Evolutionary conservation across 2,113 vertebrate genomes (phyloP).

Genomic region (Cisticola juncidis): DNA sequence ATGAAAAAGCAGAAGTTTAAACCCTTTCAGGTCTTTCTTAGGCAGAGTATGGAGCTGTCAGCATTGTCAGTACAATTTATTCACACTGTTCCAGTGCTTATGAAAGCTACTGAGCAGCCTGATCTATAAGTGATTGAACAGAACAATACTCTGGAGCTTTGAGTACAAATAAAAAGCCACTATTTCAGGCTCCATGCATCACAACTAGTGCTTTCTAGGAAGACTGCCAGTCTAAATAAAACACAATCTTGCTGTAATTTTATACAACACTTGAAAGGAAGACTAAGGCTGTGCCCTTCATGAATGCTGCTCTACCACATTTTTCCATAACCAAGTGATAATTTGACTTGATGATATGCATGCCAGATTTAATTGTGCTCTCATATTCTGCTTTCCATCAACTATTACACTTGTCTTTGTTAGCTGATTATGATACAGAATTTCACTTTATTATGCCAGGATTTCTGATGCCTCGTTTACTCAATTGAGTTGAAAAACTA

Average conservation of each 20-base stretch:
- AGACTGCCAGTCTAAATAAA: conserved; percentile 62
- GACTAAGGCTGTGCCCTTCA: neutral
- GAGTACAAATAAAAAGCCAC: conserved; percentile 54
- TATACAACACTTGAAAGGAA: conserved; percentile 33
- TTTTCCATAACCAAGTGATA: conserved; percentile 25
- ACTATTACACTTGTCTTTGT: neutral
- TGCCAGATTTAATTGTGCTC: conserved; percentile 37
- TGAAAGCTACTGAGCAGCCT: conserved; percentile 52
- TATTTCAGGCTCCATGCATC: conserved; percentile 53
- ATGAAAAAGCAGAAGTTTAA: conserved; percentile 34
- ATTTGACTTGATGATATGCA: conserved; percentile 15
- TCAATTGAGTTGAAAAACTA: neutral
- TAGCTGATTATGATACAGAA: neutral
- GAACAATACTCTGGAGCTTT: conserved; percentile 56
- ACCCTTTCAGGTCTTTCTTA: conserved; percentile 44
- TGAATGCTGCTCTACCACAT: neutral
- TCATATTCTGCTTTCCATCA: conserved; percentile 23
- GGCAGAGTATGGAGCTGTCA: conserved; percentile 37
- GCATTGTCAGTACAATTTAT: conserved; percentile 56
- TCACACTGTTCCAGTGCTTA: conserved; percentile 58
- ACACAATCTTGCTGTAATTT: conserved; percentile 42
- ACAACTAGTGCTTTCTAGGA: conserved; percentile 57
- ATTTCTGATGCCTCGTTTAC: conserved; percentile 31
- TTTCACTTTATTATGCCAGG: conserved; percentile 14
- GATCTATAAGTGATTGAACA: conserved; percentile 57